Evolutionary conservation across 2,797 vertebrate species (phyloP), one percentile per base, ranked within the genome.

Genomic region (Gastrophryne carolinensis): DNA sequence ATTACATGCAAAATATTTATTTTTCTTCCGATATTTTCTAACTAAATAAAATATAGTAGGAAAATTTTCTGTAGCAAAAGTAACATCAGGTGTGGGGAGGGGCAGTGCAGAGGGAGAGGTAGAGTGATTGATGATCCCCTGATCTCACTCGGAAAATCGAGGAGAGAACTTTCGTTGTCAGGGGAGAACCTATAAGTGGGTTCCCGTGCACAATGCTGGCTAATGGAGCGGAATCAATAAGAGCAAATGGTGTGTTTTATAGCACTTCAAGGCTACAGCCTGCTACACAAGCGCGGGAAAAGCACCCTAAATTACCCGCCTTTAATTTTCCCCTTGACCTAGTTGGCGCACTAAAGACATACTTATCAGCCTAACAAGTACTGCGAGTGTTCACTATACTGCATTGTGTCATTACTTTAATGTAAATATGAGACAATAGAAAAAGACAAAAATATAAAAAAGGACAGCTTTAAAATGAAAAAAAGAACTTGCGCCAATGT

Each of bases 151-250:
- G 44, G 37, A 12, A 32, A 60, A 53, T 2, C 15, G 21, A 44
- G 67, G 56, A 49, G 32, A 32, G 64, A 23, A 37, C 37, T 60
- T 68, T 17, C 37, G 47, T 15, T 19, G 13, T 47, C 49, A 32
- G 12, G 71, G 71, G 71, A 73, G 61, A 56, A 24, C 27, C 13
- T 47, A n/a, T 54, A 35, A 41, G n/a, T 30, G 37, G 35, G 68
- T 56, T 73, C 60, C 47, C 29, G 56, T 21, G 23, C 49, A 41
- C 63, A 50, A 4, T 58, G 12, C 19, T 54, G 39, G 60, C 64
- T 75, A 68, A 75, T 75, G 53, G 63, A 57, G 21, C 68, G 63
- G 73, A 75, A 75, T 75, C 73, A 60, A 75, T 75, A 68, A 58
- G 64, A 49, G 54, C 54, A 58, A 67, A 75, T 75, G 53, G 44